Conservation (phyloP, 2,797 vertebrate species). For the Rousettus madagascariensis region DNA sequence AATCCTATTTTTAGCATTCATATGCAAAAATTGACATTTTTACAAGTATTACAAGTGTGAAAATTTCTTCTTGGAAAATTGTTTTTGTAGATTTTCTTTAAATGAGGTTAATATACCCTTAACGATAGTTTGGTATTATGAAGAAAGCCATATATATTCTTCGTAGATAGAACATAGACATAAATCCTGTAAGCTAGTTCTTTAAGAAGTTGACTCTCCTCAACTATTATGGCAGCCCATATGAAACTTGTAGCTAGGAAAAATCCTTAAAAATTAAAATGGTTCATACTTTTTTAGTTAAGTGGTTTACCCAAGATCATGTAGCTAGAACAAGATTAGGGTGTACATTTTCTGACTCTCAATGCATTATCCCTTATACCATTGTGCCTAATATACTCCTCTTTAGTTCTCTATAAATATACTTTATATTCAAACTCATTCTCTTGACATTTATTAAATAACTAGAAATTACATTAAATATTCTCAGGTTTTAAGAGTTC, state of each 20-base stretch:
- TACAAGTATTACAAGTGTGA: background rate
- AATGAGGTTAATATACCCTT: background rate
- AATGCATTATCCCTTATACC: background rate
- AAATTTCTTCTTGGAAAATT: conserved; percentile 13
- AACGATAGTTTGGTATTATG: background rate
- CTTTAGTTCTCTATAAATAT: background rate
- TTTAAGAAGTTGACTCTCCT: background rate
- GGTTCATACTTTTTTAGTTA: background rate
- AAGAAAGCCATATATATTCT: background rate
- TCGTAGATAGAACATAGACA: background rate
- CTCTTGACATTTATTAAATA: background rate
- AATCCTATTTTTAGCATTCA: background rate
- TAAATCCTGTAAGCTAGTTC: background rate
- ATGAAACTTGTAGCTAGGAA: background rate
- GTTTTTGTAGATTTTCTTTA: background rate
- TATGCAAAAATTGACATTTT: conserved; percentile 1
- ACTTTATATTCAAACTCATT: background rate
- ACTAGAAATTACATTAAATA: background rate
- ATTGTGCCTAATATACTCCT: background rate
- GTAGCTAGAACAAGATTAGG: background rate
- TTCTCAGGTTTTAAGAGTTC: background rate
- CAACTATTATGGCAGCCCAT: background rate
- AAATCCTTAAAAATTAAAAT: background rate
- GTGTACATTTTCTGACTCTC: background rate
- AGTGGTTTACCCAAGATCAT: background rate